Percentiles rank a stretch among this genome's conserved stretches.
Evolutionary conservation across 2,113 vertebrate genomes (phyloP).

Genomic region (Patagioenas fasciata): DNA sequence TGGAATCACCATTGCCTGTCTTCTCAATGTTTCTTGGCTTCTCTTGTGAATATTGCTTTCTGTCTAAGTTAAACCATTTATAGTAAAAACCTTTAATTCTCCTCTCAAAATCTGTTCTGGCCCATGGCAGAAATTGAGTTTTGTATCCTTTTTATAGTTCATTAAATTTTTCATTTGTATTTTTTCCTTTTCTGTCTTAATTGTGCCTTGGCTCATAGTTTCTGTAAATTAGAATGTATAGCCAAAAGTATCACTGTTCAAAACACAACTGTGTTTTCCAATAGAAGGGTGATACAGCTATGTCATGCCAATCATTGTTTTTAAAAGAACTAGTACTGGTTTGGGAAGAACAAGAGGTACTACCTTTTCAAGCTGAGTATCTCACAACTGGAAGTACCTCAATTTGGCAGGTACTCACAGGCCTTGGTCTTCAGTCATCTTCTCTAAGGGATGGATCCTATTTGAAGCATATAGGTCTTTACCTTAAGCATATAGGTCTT

Average conservation of each 20-base stretch:
- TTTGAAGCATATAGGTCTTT: neutral
- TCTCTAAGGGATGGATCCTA: neutral
- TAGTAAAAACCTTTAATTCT: neutral
- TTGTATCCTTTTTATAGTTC: neutral
- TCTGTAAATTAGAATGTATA: neutral
- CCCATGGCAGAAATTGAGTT: neutral
- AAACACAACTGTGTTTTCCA: neutral
- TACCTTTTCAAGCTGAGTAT: neutral
- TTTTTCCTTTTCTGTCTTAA: neutral
- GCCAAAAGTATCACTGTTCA: neutral
- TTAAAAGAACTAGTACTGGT: neutral
- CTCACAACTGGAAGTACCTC: neutral
- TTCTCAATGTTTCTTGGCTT: neutral
- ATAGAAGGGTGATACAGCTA: neutral
- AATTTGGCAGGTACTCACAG: neutral
- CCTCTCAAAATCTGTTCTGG: neutral
- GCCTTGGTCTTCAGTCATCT: neutral
- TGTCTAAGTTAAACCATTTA: neutral
- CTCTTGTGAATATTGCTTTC: neutral
- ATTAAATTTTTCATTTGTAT: neutral
- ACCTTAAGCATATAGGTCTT: neutral
- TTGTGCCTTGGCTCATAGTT: neutral
- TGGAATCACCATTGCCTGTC: neutral
- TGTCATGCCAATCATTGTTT: neutral
- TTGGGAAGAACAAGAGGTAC: neutral